Percentiles rank a stretch among this genome's conserved stretches.
phyloP scores from a whole-genome alignment of 2,888 invertebrate species.

The Drosophila pegasa region DNA sequence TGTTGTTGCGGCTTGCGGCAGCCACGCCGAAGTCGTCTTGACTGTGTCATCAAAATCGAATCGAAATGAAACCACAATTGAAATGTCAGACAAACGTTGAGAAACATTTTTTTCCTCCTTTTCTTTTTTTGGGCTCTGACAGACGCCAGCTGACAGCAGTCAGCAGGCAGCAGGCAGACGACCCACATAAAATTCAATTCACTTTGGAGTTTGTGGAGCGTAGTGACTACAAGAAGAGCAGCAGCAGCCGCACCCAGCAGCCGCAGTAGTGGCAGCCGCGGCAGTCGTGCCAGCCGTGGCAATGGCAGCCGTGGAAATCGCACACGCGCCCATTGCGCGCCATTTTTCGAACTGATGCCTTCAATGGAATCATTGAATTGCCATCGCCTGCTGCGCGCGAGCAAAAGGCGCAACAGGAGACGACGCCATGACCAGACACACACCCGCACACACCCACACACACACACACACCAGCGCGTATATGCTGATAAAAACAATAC shows the following conservation, averaged over 20 bases:
- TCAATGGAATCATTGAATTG: constrained; percentile 42
- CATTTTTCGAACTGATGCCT: constrained; percentile 40
- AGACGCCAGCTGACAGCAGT: constrained; percentile 14
- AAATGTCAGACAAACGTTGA: constrained; percentile 71
- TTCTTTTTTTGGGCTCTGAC: constrained; percentile 25
- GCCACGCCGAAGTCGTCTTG: constrained; percentile 50
- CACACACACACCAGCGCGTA: constrained; percentile 16
- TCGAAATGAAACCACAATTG: constrained; percentile 76
- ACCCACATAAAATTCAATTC: constrained; percentile 68
- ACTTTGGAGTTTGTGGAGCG: constrained; percentile 43
- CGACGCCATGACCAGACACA: constrained; percentile 45
- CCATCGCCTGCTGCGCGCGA: constrained; percentile 30
- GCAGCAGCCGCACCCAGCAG: constrained; percentile 7
- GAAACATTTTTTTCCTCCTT: constrained; percentile 43
- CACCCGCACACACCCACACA: constrained; percentile 15
- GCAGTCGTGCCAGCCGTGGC: constrained; percentile 14
- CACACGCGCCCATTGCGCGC: constrained; percentile 62
- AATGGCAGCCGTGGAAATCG: constrained; percentile 5
- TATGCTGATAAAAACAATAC: constrained; percentile 38
- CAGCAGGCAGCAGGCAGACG: constrained; percentile 9
- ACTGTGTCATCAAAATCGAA: constrained; percentile 76
- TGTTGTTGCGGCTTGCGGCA: constrained; percentile 46
- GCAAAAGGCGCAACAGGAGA: constrained; percentile 73
- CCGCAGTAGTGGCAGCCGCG: constrained; percentile 3
- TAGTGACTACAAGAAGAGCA: constrained; percentile 16